These are phyloP conservation scores for Pluvianellus socialis DNA, from an alignment of 2,113 vertebrate genomes.

Conservation along the genomic window DNA sequence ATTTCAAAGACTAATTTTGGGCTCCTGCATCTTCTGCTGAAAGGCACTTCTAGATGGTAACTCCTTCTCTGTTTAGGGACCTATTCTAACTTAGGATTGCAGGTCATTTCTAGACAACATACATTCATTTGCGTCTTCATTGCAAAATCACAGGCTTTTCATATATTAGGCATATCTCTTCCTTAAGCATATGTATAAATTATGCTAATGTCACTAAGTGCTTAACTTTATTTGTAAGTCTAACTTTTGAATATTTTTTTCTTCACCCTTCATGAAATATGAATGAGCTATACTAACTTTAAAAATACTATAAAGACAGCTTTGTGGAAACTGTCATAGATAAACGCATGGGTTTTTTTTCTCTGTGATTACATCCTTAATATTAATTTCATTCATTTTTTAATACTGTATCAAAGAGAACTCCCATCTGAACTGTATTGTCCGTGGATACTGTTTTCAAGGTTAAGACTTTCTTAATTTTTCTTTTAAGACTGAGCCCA, in stretches of 20 bases:
- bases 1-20: not conserved
- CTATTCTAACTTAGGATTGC: not conserved
- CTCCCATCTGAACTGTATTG: not conserved
- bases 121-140: not conserved
- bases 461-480: not conserved
- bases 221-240: not conserved
- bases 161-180: not conserved
- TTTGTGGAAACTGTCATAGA: not conserved
- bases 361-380: not conserved
- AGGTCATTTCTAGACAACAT: not conserved
- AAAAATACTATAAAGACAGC: not conserved
- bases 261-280: not conserved
- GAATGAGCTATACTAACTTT: not conserved
- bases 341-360: not conserved
- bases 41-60: not conserved
- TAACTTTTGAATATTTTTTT: not conserved
- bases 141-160: not conserved
- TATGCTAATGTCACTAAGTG: not conserved
- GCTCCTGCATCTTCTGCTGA: not conserved
- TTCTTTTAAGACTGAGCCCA: slow-evolving; percentile 80
- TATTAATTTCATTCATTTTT: not conserved
- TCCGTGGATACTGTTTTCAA: not conserved
- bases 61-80: not conserved
- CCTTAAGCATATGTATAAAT: not conserved
- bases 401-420: not conserved